Evolutionary conservation across 2,113 vertebrate genomes (phyloP).

Genomic region (Melanotaenia duboulayi): DNA sequence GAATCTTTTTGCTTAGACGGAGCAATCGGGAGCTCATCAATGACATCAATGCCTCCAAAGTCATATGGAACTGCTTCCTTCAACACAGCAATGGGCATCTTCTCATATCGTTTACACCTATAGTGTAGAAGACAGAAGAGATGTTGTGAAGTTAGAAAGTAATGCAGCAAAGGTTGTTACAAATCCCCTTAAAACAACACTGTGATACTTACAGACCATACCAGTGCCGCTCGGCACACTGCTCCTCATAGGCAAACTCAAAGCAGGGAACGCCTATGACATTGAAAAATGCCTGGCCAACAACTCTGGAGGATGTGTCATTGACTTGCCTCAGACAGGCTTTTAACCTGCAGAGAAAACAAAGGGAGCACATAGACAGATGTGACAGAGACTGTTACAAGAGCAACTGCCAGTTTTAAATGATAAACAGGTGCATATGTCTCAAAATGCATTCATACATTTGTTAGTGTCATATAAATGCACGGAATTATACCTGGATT

Average conservation of each 20-base stretch:
- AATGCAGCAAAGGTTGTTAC: neutral
- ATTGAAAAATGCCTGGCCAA: constrained; percentile 91
- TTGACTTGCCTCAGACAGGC: constrained; percentile 86
- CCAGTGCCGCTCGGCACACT: constrained; percentile 89
- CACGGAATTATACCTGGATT: no score
- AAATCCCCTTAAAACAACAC: constrained; percentile 18
- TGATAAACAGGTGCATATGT: neutral
- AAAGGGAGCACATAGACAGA: neutral
- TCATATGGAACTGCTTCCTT: constrained; percentile 87
- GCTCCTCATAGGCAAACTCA: constrained; percentile 86
- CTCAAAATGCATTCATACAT: neutral
- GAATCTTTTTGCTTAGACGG: constrained; percentile 46
- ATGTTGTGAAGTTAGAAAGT: neutral
- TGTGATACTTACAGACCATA: constrained; percentile 89
- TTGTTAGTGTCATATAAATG: no score
- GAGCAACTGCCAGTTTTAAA: neutral
- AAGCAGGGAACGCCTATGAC: constrained; percentile 91
- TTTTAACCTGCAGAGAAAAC: constrained; percentile 83
- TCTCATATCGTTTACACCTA: constrained; percentile 90
- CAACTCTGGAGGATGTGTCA: constrained; percentile 87
- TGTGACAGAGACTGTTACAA: neutral
- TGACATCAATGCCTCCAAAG: constrained; percentile 85
- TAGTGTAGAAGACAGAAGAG: neutral
- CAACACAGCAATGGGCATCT: constrained; percentile 84
- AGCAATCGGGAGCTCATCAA: constrained; percentile 79